Percentiles rank a stretch among this genome's conserved stretches.
These are phyloP conservation scores for Serinus canaria DNA, from an alignment of 2,113 vertebrate species.

Conservation along the genomic window DNA sequence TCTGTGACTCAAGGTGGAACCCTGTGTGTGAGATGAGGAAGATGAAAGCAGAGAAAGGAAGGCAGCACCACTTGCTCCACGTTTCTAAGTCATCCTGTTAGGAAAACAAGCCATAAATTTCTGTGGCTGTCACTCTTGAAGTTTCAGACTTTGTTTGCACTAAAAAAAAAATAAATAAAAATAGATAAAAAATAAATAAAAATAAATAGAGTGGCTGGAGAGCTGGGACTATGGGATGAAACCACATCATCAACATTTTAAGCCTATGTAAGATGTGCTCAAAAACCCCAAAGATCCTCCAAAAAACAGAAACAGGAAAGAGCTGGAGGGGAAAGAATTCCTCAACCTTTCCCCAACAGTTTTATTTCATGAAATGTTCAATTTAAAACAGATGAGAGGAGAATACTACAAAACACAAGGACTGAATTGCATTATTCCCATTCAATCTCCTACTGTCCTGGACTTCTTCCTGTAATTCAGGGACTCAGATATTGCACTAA, in stretches of 20 bases:
- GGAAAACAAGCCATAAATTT: neutral
- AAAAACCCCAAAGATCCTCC: neutral
- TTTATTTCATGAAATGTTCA: conserved; percentile 7
- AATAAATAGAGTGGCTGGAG: neutral
- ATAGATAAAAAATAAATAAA: too few species aligned
- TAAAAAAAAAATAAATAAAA: neutral
- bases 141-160: neutral
- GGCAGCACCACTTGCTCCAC: neutral
- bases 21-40: neutral
- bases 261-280: neutral
- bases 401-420: neutral
- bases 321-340: neutral
- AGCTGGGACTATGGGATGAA: neutral
- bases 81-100: neutral
- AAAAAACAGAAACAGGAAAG: neutral
- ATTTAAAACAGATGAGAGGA: conserved; percentile 7
- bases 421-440: neutral
- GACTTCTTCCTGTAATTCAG: neutral
- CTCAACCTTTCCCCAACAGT: neutral
- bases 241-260: neutral
- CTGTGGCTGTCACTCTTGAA: neutral
- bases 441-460: neutral
- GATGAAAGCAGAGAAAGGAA: neutral
- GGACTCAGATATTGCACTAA: neutral
- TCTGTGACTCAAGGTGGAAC: neutral